Conservation (phyloP, 2,113 vertebrate genomes). For the Halcyon senegalensis region DNA sequence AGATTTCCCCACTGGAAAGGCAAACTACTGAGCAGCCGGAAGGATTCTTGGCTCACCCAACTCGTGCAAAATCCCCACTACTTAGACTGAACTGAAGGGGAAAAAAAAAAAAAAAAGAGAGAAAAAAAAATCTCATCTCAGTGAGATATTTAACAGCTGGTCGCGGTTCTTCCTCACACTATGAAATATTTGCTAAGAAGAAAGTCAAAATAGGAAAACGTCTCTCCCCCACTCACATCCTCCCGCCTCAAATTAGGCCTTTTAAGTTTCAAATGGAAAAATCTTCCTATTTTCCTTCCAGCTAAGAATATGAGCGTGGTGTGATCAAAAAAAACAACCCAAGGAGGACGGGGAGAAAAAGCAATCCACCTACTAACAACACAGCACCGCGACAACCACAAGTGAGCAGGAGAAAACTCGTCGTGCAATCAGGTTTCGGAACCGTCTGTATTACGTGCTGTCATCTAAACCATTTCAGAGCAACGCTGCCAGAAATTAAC, state of each 20-base stretch:
- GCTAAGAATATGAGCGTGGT: neutral
- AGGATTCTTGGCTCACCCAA: conserved; percentile 1
- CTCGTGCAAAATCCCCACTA: neutral
- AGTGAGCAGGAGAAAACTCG: neutral
- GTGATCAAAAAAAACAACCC: neutral
- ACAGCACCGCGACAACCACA: neutral
- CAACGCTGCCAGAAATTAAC: neutral
- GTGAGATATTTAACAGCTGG: conserved; percentile 8
- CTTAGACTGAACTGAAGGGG: neutral
- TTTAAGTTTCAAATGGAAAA: neutral
- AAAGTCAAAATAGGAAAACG: neutral
- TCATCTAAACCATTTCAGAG: neutral
- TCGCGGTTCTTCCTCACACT: neutral
- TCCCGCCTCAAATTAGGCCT: neutral
- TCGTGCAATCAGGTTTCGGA: neutral
- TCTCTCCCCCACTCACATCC: neutral
- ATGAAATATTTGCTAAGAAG: neutral
- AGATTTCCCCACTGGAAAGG: neutral
- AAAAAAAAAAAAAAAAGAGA: too few relatives aligned
- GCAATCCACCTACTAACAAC: neutral
- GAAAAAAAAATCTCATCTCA: neutral
- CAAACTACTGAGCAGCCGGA: neutral
- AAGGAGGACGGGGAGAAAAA: neutral
- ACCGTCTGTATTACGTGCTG: neutral
- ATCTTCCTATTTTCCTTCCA: neutral